Evolutionary conservation across 1,140 invertebrate genomes (phyloP).

Genomic region (Acromyrmex echinatior): DNA sequence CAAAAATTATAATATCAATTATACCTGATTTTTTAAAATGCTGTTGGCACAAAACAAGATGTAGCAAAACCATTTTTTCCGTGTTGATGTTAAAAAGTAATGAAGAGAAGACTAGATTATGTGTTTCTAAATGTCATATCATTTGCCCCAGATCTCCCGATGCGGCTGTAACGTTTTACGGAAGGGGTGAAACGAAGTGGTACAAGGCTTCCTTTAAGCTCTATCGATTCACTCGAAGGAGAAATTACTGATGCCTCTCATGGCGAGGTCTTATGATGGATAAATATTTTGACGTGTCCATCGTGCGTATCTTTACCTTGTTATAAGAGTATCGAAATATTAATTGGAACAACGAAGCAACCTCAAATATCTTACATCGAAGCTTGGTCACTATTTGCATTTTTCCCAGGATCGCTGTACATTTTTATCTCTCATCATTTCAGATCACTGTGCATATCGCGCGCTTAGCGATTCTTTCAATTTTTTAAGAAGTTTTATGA

Average conservation of each 20-base stretch:
- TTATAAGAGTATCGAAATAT: neutral
- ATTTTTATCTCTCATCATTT: constrained; percentile 13
- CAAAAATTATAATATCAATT: too few species aligned
- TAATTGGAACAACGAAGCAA: constrained; percentile 4
- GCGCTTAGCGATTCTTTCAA: neutral
- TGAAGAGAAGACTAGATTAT: neutral
- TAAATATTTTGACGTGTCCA: constrained; percentile 56
- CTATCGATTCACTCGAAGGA: constrained; percentile 70
- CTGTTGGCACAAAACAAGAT: too few species aligned
- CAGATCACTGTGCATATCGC: neutral
- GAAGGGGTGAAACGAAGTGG: constrained; percentile 32
- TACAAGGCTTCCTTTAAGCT: constrained; percentile 75
- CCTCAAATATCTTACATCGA: neutral
- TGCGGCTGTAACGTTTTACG: constrained; percentile 46
- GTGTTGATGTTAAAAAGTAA: neutral
- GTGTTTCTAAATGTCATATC: constrained; percentile 47
- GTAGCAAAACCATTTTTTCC: neutral
- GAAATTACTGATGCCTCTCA: constrained; percentile 60
- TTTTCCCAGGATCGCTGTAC: neutral
- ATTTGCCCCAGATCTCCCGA: constrained; percentile 60
- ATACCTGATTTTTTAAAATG: too few species aligned
- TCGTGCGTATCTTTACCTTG: neutral
- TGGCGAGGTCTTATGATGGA: constrained; percentile 56
- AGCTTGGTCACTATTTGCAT: constrained; percentile 4
- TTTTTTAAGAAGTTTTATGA: neutral